Base-by-base conservation (phyloP, 2,888 invertebrate species). In the Drepanosiphum platanoidis region DNA sequence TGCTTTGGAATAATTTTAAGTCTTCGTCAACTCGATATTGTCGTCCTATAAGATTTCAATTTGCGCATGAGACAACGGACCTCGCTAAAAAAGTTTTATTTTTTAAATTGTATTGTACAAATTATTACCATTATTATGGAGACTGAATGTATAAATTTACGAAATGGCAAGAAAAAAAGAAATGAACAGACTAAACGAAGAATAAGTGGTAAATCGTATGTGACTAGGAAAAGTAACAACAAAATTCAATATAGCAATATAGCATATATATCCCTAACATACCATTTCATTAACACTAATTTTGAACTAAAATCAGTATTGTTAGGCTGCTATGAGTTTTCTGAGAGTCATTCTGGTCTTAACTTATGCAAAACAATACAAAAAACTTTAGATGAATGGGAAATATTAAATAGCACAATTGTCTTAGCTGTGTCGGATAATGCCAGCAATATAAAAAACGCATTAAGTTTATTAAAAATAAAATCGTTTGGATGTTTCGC, bases 401-500 rank as follows among this genome's bases (percentile, higher is more conserved):
- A 39, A 39, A 39, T 39, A 39, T 39, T 39, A 39, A 39, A 39
- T 39, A 39, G 39, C 39, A 39, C 39, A 39, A 39, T 39, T 39
- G 39, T 39, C 39, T 39, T 39, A 39, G 39, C 39, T 39, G 39
- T 39, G 39, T 39, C 39, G 61, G n/a, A 61, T 15, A 77, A 61
- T 13, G 61, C 77, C 5, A 77, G 36, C 34, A 77, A 77, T 77
- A 61, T 77, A 77, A 36, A 77, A 61, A 77, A 18, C 7, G 77
- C 77, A 15, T 15, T 77, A 77, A 27, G 36, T 7, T 61, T 3
- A 27, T 61, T 77, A 61, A 3, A 77, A 15, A 39, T 77, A 36
- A 77, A 77, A 15, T 27, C 61, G 61, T 77, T 77, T 77, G 61
- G 77, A 64, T 77, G 77, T n/a, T 77, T 72, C 39, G 82, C 61